A percentile compares a stretch with the other conserved stretches of the same genome.
Evolutionary conservation across 1,140 invertebrate genomes (phyloP).

Genomic region (Dinoponera quadriceps): DNA sequence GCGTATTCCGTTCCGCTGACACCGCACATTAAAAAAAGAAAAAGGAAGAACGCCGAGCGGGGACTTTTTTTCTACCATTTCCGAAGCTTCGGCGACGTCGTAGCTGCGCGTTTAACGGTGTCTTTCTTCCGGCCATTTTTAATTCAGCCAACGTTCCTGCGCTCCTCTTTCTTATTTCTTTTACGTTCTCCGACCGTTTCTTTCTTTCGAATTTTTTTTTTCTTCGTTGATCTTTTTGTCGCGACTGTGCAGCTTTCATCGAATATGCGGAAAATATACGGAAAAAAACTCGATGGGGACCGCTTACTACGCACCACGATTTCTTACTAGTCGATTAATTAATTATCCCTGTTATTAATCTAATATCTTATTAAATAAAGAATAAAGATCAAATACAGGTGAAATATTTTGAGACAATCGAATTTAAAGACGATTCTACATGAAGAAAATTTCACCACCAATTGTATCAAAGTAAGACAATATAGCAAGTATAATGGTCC

Average conservation of each 20-base stretch:
- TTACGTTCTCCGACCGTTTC: conserved; percentile 40
- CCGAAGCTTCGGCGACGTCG: conserved; percentile 51
- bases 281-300: background rate
- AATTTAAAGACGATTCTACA: too few species aligned
- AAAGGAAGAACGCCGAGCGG: conserved; percentile 48
- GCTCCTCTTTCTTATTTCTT: conserved; percentile 54
- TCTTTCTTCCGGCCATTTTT: conserved; percentile 72
- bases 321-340: background rate
- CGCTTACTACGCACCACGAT: background rate
- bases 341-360: background rate
- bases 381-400: too few species aligned
- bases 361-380: background rate
- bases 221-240: background rate
- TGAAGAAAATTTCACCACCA: too few species aligned
- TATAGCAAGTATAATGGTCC: too few species aligned
- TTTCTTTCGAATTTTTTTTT: conserved; percentile 6
- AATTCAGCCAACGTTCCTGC: conserved; percentile 31
- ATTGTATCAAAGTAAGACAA: too few species aligned
- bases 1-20: conserved; percentile 58
- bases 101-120: conserved; percentile 72
- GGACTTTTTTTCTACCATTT: conserved; percentile 61
- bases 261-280: conserved; percentile 4
- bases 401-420: too few species aligned
- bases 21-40: conserved; percentile 59
- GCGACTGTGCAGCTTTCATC: conserved; percentile 5